Conservation (phyloP, 2,797 vertebrate species). For the Platyrinchus mystaceus region DNA sequence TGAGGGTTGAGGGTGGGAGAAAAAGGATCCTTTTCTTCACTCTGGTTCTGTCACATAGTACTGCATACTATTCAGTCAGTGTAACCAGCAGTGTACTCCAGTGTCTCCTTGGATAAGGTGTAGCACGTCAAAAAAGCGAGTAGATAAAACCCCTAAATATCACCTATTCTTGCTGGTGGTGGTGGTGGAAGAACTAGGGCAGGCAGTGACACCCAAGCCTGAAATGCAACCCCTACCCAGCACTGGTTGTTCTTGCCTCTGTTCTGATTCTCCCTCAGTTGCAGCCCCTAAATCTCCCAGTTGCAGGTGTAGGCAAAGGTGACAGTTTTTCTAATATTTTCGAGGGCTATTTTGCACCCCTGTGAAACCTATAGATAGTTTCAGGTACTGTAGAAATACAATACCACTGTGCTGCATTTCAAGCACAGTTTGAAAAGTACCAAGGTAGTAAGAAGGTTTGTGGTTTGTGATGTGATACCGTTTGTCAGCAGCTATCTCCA, state of each 20-base stretch:
- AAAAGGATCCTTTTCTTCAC: background rate
- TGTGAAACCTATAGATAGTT: background rate
- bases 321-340: background rate
- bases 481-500: background rate
- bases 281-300: background rate
- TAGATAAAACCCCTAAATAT: background rate
- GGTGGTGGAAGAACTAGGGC: background rate
- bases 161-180: background rate
- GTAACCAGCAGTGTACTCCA: background rate
- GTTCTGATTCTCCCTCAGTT: background rate
- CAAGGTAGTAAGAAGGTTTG: background rate
- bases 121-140: background rate
- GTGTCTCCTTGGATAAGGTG: background rate
- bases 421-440: background rate
- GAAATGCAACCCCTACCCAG: background rate
- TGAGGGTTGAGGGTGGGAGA: background rate
- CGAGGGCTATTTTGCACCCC: background rate
- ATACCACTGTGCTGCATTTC: background rate
- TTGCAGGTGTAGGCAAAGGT: background rate
- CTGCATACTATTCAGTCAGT: background rate
- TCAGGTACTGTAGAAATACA: background rate
- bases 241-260: background rate
- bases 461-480: fast-evolving
- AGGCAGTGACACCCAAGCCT: background rate
- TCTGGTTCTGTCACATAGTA: background rate